A percentile compares a stretch with the other conserved stretches of the same genome.
Conservation (phyloP, 2,888 invertebrate genomes). For the Agrochola lota region DNA sequence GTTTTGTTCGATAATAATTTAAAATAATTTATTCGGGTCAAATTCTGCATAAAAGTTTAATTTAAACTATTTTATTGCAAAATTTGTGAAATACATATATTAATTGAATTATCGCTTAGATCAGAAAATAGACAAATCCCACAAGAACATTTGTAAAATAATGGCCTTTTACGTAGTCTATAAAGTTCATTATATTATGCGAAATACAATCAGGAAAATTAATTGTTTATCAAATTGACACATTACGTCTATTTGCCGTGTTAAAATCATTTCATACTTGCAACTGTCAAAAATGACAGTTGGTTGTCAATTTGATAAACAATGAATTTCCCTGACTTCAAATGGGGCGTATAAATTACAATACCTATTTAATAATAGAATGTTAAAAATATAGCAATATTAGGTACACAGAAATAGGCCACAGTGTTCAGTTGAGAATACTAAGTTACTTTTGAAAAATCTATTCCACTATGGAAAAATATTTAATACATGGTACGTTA, state of each 20-base stretch:
- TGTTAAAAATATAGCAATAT: constrained; percentile 53
- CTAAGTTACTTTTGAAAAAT: neutral
- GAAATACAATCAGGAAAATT: constrained; percentile 24
- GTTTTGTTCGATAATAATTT: constrained; percentile 34
- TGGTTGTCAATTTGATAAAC: neutral
- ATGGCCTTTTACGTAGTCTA: neutral
- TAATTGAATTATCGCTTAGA: constrained; percentile 8
- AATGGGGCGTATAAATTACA: constrained; percentile 2
- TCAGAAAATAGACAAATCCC: neutral
- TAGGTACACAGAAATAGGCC: constrained; percentile 42
- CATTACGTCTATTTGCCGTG: too few relatives aligned
- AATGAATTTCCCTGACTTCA: neutral
- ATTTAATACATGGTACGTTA: neutral
- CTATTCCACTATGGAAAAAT: neutral
- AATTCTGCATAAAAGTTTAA: neutral
- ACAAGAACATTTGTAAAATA: neutral
- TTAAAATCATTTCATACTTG: too few relatives aligned
- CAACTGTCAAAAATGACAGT: too few relatives aligned
- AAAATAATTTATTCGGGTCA: neutral
- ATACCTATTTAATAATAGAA: constrained; percentile 31
- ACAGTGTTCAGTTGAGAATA: constrained; percentile 15
- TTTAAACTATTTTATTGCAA: neutral
- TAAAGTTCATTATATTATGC: constrained; percentile 18
- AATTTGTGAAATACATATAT: constrained; percentile 18
- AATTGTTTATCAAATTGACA: neutral